phyloP scores from a whole-genome alignment of 1,140 invertebrate genomes.

The Drosophila mayri region DNA sequence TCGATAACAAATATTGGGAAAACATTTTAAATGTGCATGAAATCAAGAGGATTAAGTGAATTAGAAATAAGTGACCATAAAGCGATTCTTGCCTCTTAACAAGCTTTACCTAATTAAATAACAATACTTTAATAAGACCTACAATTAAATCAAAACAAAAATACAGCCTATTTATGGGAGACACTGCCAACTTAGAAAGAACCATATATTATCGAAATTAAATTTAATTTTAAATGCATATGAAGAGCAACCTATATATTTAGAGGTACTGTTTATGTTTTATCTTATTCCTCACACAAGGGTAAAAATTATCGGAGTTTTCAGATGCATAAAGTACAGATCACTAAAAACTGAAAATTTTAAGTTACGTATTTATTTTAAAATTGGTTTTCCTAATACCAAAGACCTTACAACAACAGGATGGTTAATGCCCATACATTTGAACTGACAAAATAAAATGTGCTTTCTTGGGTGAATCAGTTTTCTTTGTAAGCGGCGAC shows the following conservation, averaged over 20 bases:
- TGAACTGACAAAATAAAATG: background rate
- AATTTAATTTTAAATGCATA: background rate
- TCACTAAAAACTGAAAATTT: background rate
- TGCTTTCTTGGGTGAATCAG: too few relatives aligned
- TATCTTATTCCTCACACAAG: background rate
- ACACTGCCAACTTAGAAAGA: background rate
- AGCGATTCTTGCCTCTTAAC: background rate
- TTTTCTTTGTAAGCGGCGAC: too few relatives aligned
- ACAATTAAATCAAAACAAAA: background rate
- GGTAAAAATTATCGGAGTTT: background rate
- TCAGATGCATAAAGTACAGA: background rate
- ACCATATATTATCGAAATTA: background rate
- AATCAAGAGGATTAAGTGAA: too few relatives aligned
- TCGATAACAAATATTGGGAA: conserved; percentile 1
- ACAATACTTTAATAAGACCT: conserved; percentile 1
- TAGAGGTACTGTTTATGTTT: too few relatives aligned
- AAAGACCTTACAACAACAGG: background rate
- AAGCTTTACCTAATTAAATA: background rate
- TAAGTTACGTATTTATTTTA: background rate
- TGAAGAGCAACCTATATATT: background rate
- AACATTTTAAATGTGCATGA: background rate
- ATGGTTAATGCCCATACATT: background rate
- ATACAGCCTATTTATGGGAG: background rate
- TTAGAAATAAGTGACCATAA: background rate
- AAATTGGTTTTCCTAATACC: background rate